Base-by-base conservation (phyloP, 1,140 invertebrate species). In the Caenorhabditis tropicalis region DNA sequence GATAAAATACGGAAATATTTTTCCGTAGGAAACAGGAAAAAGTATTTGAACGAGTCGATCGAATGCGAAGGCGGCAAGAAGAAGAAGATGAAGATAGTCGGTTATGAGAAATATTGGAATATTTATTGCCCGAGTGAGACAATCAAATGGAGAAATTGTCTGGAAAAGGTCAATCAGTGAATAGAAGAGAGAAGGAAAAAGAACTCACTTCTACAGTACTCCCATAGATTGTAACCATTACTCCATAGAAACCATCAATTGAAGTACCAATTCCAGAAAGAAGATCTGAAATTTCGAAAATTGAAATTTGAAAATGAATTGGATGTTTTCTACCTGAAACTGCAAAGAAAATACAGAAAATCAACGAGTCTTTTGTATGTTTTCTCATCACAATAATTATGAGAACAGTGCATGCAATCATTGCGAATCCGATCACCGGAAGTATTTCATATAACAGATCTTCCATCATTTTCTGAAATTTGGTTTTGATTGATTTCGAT, bases 221-320 rank as follows among this genome's bases (percentile, higher is more conserved):
- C 4, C 82, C 82, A 48, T 84, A 84, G n/a, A 84, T 84, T 27
- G 82, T 80, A n/a, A 65, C 46, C 2, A 80, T 58, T 6, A 84
- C 82, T 70, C 82, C 82, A 24, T 82, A 46, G 24, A 82, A 82
- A 2, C 82, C 82, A 43, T 46, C 39, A 39, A 74, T 49, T 16
- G 74, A 65, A 5, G 43, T 58, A 7, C 56, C 60, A 16, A 70
- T 29, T 27, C 82, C 82, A 7, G 60, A 60, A 27, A 82, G 16
- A 16, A 82, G 21, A 51, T 82, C 82, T 65, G 81, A 31, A 33
- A 56, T 46, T 19, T 51, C n/a, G 7, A 65, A 19, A 43, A 4
- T 12, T 19, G 10, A 7, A 24, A n/a, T 43, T 24, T 43, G 0
- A 5, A 19, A 43, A 43, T 7, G 10, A 6, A 43, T 24, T 36